phyloP scores from a whole-genome alignment of 2,797 vertebrate species.

The Sparus aurata region DNA sequence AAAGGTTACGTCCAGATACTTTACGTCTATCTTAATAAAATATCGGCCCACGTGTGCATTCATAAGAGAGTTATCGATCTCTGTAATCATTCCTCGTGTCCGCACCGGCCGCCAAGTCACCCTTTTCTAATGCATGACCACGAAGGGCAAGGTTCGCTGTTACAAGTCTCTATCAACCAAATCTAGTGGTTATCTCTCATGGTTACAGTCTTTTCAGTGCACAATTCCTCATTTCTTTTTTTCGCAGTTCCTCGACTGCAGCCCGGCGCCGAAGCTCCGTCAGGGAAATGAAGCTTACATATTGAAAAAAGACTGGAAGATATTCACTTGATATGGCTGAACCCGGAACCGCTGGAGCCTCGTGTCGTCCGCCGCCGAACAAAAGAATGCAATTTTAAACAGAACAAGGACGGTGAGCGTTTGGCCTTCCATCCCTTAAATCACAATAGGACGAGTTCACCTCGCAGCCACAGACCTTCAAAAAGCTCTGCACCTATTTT shows the following conservation, averaged over 20 bases:
- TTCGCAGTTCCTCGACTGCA: neutral
- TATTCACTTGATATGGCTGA: neutral
- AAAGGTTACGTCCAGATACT: neutral
- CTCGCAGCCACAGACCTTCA: neutral
- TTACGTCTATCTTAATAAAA: neutral
- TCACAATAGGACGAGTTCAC: neutral
- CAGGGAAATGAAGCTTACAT: neutral
- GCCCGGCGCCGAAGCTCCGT: neutral
- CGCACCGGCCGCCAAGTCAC: neutral
- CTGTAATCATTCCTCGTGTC: neutral
- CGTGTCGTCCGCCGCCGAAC: conserved; percentile 5
- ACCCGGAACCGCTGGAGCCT: neutral
- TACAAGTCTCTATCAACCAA: neutral
- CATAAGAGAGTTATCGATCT: neutral
- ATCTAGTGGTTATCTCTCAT: conserved; percentile 14
- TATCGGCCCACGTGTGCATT: too few species aligned
- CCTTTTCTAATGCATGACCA: neutral
- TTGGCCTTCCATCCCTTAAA: neutral
- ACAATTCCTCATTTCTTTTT: neutral
- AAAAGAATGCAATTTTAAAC: neutral
- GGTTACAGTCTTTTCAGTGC: neutral
- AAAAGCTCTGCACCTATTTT: neutral
- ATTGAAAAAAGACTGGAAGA: neutral
- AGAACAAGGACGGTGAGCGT: too few species aligned
- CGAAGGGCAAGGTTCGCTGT: neutral